phyloP scores from a whole-genome alignment of 2,888 invertebrate genomes.

The Prionchulus punctatus region DNA sequence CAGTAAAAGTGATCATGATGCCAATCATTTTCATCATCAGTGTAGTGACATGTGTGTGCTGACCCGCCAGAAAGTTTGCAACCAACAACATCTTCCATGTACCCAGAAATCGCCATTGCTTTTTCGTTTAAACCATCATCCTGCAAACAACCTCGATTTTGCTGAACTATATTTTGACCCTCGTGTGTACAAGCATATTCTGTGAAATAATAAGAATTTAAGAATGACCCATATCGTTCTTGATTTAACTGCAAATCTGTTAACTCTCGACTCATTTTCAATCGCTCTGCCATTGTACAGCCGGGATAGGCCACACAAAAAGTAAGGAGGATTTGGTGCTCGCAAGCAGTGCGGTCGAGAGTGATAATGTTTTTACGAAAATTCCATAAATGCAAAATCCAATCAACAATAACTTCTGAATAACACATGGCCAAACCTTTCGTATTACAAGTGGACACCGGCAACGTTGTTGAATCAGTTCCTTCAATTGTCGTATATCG shows the following conservation, averaged over 20 bases:
- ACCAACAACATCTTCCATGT: no score
- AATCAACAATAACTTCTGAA: constrained; percentile 29
- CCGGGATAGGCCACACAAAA: not conserved
- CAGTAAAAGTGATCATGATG: no score
- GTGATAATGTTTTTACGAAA: constrained; percentile 29
- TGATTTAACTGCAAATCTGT: constrained; percentile 27
- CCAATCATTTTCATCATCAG: no score
- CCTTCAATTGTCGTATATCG: no score
- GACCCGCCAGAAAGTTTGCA: no score
- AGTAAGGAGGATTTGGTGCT: not conserved
- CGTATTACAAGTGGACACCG: no score
- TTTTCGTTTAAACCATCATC: constrained; percentile 27
- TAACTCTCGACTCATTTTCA: constrained; percentile 12
- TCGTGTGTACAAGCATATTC: constrained; percentile 26
- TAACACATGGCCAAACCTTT: constrained; percentile 29
- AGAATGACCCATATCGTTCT: constrained; percentile 26
- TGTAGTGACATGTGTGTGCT: no score
- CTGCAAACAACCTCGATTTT: constrained; percentile 25
- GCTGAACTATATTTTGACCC: constrained; percentile 24
- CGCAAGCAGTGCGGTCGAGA: not conserved
- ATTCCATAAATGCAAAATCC: constrained; percentile 31
- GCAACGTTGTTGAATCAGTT: no score
- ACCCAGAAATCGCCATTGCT: not conserved
- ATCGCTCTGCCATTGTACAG: not conserved
- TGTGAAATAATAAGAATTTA: constrained; percentile 28